Evolutionary conservation across 1,140 invertebrate genomes (phyloP).

Genomic region (Diplogasteroides magnus): DNA sequence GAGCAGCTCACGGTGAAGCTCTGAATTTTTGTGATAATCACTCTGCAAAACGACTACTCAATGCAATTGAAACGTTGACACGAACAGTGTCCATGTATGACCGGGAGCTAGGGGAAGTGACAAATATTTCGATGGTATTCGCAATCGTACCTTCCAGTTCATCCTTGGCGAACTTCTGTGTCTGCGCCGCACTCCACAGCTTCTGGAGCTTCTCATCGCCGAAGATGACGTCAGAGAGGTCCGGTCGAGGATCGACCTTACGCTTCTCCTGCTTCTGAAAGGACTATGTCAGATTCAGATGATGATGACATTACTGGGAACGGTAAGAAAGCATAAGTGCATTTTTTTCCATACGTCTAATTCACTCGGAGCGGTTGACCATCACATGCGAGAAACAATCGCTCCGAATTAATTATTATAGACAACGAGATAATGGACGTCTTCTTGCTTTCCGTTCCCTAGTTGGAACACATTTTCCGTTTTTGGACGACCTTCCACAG

Average conservation of each 20-base stretch:
- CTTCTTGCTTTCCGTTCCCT: too few species aligned
- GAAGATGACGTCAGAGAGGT: background rate
- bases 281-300: too few species aligned
- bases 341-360: too few species aligned
- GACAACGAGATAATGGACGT: too few species aligned
- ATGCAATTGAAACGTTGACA: background rate
- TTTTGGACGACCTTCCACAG: too few species aligned
- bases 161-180: background rate
- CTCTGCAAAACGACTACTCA: background rate
- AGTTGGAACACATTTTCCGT: too few species aligned
- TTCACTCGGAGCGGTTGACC: too few species aligned
- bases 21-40: background rate
- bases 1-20: background rate
- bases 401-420: too few species aligned
- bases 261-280: background rate
- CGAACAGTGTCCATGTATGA: background rate
- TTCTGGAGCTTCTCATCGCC: constrained; percentile 2
- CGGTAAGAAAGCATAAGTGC: too few species aligned
- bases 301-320: too few species aligned
- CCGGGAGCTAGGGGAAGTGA: background rate
- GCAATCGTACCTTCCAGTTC: constrained; percentile 7
- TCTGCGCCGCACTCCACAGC: constrained; percentile 8
- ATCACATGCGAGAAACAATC: too few species aligned
- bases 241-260: background rate
- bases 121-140: background rate